Base-by-base conservation (phyloP, 2,113 vertebrate species). In the Rousettus leschenaultii region DNA sequence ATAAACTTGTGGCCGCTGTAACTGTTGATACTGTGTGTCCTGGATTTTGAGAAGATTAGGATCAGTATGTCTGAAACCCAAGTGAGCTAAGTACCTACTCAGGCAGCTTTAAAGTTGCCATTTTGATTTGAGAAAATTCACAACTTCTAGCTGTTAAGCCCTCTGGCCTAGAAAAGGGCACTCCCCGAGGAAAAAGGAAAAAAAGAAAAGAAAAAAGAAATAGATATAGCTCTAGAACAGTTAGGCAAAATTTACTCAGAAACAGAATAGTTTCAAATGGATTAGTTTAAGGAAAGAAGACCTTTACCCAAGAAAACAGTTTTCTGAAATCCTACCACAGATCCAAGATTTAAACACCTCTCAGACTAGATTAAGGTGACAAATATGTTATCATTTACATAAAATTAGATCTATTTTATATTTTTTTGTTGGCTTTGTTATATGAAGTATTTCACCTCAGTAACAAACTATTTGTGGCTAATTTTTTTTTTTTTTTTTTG, bases 1-100 rank as follows among this genome's bases (percentile, higher is more conserved):
- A 98, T 86, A 97, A 98, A 96, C 97, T 96, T 70, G 59, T 57
- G 96, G 97, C 97, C 92, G 87, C 97, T 68, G 6, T 35, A 86
- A 89, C 93, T 93, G 89, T 79, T 97, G 98, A 96, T 97, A 96
- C 92, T 91, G 90, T 22, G 55, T 79, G 86, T 97, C 97, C 92
- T 16, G 0, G 8, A 96, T 96, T 96, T 70, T 94, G 94, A 0
- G 77, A 88, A 66, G 98, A 98, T 98, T 97, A 96, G 96, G 95
- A 98, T 98, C 98, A 0, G 80, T 2, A 65, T 1, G 97, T 98
- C 98, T 98, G 98, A 97, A 92, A 95, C 10, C 65, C 89, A 0
- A 97, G 97, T 74, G 96, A 95, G 96, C 94, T 75, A 48, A 63
- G 87, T 85, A 77, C 51, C 84, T 82, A 71, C 6, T 70, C 74